Percentiles rank a stretch among this genome's conserved stretches.
Evolutionary conservation across 2,888 invertebrate species (phyloP).

Genomic region (Mechanitis mazaeus): DNA sequence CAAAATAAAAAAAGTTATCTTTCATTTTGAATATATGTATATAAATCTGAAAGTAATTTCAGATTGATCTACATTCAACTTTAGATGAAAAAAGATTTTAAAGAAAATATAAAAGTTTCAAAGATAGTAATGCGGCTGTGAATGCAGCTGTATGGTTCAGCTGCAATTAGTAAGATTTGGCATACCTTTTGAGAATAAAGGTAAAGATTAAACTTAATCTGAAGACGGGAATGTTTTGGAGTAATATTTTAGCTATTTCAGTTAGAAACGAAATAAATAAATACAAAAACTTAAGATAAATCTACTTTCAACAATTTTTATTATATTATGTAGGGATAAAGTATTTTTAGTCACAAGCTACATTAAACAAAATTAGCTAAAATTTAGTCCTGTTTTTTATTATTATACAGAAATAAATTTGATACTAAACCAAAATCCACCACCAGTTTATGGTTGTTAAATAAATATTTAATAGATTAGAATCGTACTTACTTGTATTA

Average conservation of each 20-base stretch:
- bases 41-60: background rate
- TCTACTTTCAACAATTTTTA: too few relatives aligned
- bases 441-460: too few relatives aligned
- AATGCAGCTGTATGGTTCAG: slow-evolving; percentile 12
- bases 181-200: background rate
- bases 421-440: too few relatives aligned
- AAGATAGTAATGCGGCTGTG: slow-evolving; percentile 14
- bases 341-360: too few relatives aligned
- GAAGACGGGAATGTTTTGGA: too few relatives aligned
- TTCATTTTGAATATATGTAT: background rate
- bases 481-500: too few relatives aligned
- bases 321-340: background rate
- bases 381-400: too few relatives aligned
- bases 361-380: too few relatives aligned
- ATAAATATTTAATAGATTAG: too few relatives aligned
- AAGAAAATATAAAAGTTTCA: slow-evolving; percentile 9
- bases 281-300: too few relatives aligned
- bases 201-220: background rate
- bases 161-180: slow-evolving; percentile 19
- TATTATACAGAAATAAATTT: too few relatives aligned
- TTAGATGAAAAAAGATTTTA: slow-evolving; percentile 6
- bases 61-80: background rate
- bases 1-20: background rate
- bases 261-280: too few relatives aligned
- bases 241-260: background rate